phyloP scores from a whole-genome alignment of 1,140 invertebrate species.

The Chrysoperla carnea region DNA sequence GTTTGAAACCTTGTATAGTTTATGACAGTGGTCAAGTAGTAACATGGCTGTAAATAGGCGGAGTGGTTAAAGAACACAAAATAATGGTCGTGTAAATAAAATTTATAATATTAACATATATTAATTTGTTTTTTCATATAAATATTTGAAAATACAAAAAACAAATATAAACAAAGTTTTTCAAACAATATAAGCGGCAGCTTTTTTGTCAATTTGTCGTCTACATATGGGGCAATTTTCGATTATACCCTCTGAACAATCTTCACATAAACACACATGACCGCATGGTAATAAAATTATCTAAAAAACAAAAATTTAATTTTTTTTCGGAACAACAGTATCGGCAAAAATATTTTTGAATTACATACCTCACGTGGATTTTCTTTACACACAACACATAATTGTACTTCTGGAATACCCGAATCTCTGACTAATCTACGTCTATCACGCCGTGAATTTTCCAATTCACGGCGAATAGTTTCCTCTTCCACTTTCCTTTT shows the following conservation, averaged over 20 bases:
- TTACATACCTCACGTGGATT: conserved; percentile 48
- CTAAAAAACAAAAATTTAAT: conserved; percentile 23
- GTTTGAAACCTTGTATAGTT: too few relatives aligned
- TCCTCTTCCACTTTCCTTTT: conserved; percentile 32
- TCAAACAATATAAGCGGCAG: conserved; percentile 42
- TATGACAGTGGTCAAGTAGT: too few relatives aligned
- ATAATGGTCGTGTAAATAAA: too few relatives aligned
- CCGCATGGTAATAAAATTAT: conserved; percentile 67
- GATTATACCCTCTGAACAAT: conserved; percentile 51
- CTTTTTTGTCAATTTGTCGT: conserved; percentile 37
- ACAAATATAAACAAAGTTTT: too few relatives aligned
- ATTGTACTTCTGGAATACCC: conserved; percentile 41
- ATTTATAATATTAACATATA: too few relatives aligned
- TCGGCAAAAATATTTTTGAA: too few relatives aligned
- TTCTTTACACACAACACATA: conserved; percentile 57
- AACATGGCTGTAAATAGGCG: too few relatives aligned
- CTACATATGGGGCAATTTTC: conserved; percentile 56
- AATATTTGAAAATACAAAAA: too few relatives aligned
- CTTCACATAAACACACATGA: conserved; percentile 67
- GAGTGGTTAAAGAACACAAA: too few relatives aligned
- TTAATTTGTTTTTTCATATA: too few relatives aligned
- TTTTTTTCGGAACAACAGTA: not conserved
- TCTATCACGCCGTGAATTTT: conserved; percentile 39
- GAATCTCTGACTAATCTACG: conserved; percentile 38
- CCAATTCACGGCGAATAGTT: conserved; percentile 36